These are phyloP conservation scores for Aporrectodea caliginosa DNA, from an alignment of 1,140 invertebrate species.

Conservation along the genomic window DNA sequence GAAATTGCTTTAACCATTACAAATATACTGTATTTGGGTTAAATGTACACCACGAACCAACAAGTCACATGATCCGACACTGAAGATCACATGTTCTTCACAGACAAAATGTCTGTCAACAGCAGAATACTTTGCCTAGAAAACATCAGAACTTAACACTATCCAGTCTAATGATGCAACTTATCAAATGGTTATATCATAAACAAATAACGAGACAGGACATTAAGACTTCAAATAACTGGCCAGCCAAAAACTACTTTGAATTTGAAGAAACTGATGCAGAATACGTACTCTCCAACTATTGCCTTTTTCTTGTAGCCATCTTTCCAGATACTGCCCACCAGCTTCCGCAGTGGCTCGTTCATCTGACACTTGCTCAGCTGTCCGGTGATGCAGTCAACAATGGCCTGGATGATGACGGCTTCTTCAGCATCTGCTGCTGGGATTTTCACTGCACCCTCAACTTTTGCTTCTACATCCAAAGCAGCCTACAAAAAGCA, in stretches of 20 bases:
- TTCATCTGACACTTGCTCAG: constrained; percentile 77
- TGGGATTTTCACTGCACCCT: constrained; percentile 48
- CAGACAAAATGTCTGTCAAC: too few species aligned
- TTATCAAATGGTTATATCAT: too few species aligned
- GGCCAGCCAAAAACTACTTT: background rate
- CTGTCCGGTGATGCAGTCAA: constrained; percentile 69
- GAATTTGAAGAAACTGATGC: background rate
- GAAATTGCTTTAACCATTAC: too few species aligned
- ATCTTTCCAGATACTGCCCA: constrained; percentile 81
- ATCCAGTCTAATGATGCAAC: too few species aligned
- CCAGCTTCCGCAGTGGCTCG: constrained; percentile 75
- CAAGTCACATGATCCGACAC: too few species aligned
- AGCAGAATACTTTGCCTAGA: too few species aligned
- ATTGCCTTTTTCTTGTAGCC: constrained; percentile 73
- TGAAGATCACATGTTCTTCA: too few species aligned
- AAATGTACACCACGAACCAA: too few species aligned
- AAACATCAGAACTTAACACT: too few species aligned
- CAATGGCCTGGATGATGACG: constrained; percentile 45
- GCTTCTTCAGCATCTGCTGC: constrained; percentile 40
- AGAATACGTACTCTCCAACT: constrained; percentile 77
- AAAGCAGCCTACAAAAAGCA: constrained; percentile 40
- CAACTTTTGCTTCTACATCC: constrained; percentile 44
- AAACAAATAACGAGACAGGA: too few species aligned
- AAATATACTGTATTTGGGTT: too few species aligned
- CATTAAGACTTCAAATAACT: too few species aligned